Base-by-base conservation (phyloP, 2,113 vertebrate genomes). In the Chloebia gouldiae region DNA sequence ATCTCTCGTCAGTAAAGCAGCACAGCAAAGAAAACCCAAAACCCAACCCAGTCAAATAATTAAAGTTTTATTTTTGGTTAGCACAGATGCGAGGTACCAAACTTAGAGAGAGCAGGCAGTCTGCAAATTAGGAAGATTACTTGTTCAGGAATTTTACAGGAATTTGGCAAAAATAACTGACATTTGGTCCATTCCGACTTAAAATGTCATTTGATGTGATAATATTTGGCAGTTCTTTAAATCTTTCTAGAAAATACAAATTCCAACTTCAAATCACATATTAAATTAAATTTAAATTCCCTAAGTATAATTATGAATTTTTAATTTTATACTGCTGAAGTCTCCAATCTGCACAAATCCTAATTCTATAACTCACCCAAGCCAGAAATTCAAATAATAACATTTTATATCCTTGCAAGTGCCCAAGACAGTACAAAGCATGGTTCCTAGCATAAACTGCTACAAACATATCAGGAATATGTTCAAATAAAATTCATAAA, bases 401-500 rank as follows among this genome's bases (percentile, higher is more conserved):
- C 12, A 51, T 88, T 86, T 83, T 78, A 57, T 79, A 84, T 33
- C 54, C 42, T 53, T 87, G 49, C 53, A 85, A 68, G 78, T 60
- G 75, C 51, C n/a, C 53, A 85, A 76, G 57, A 60, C 25, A 81
- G 61, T 84, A 81, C 9, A 28, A 95, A 92, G 35, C 6, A 8
- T 64, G 80, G 70, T 57, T 96, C n/a, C 30, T 72, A 91, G 59
- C 77, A 91, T 81, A 93, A 93, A 91, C 86, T 87, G 77, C 89
- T 94, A 73, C 45, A 93, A 94, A 94, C 64, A 60, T 68, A 84
- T 27, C 45, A 91, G 40, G 49, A 89, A 81, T 69, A 83, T 69
- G 45, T 91, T 92, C 20, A 79, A 84, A 95, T 91, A 91, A 94
- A 92, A 92, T 75, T 86, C 8, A 44, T 91, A 95, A 89, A 81